Evolutionary conservation across 2,113 vertebrate genomes (phyloP), one percentile per base, ranked within the genome.

Genomic region (Nannobrachium achirus): DNA sequence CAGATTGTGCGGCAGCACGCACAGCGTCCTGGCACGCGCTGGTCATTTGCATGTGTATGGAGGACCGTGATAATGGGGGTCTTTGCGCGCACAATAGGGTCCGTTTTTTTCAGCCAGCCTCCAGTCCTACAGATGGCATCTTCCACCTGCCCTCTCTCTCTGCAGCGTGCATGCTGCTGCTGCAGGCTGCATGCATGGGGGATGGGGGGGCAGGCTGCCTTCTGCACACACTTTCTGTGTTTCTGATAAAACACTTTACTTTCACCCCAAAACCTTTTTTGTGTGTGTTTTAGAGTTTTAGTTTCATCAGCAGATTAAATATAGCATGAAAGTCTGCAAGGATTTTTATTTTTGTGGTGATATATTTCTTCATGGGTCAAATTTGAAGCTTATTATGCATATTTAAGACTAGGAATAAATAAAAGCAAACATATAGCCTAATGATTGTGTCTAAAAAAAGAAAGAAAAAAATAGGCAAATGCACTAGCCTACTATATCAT

Each of bases 31-130:
- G 92, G 92, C 92, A 93, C 92, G 91, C 91, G 91, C 87, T 86
- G 42, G 0, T 75, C 68, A 92, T 93, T 92, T 92, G 84, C 92
- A 92, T 93, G 74, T 92, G 89, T 88, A 92, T 92, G 80, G 71
- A n/a, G n/a, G 18, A 1, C 33, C 15, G 57, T 86, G 81, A 91
- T 87, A 89, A 90, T 89, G 74, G 87, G 79, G 80, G 85, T 81
- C 87, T 88, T 84, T 88, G 85, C 48, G 78, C 18, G 50, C 78
- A 92, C 90, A 91, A 92, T 91, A 82, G 63, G 42, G 73, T 51
- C 74, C 71, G 80, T 72, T 87, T 80, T 91, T 80, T 91, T 76
- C 68, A 82, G 85, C 49, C 78, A 69, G 82, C 65, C 84, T 83
- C 78, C 66, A 82, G 63, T 79, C 73, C 82, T 59, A 90, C 91